Evolutionary conservation across 2,113 vertebrate genomes (phyloP).

Genomic region (Peromyscus polionotus): DNA sequence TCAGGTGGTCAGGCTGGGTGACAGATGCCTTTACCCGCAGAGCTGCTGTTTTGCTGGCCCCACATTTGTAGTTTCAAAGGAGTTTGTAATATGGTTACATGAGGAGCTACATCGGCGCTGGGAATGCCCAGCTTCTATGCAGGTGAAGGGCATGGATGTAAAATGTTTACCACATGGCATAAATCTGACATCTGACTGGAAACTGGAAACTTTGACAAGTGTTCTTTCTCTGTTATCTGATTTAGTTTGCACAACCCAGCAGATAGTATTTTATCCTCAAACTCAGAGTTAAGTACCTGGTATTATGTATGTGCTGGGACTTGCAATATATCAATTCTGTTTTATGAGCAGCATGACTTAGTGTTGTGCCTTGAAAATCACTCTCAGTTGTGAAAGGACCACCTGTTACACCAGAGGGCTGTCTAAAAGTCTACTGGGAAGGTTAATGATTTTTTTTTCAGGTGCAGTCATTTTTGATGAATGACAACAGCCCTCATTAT

Average conservation of each 20-base stretch:
- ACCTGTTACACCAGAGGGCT: neutral
- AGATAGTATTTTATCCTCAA: neutral
- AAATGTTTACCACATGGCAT: neutral
- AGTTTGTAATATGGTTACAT: neutral
- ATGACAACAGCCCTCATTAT: neutral
- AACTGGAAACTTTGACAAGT: neutral
- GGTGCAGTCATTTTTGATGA: neutral
- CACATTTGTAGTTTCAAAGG: neutral
- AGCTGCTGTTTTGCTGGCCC: neutral
- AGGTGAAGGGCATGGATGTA: neutral
- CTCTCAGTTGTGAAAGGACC: neutral
- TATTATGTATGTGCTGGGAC: neutral
- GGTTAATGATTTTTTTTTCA: neutral
- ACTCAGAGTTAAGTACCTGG: neutral
- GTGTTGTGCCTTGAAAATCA: neutral
- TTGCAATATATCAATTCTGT: neutral
- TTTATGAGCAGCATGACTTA: neutral
- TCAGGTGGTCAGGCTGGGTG: neutral
- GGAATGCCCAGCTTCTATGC: neutral
- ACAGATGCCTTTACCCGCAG: neutral
- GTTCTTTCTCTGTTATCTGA: neutral
- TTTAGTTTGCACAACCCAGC: neutral
- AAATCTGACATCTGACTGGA: neutral
- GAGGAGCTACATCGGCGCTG: neutral
- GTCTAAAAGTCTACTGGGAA: neutral